Conservation (phyloP, 2,797 vertebrate species). For the Rhabdomys pumilio region DNA sequence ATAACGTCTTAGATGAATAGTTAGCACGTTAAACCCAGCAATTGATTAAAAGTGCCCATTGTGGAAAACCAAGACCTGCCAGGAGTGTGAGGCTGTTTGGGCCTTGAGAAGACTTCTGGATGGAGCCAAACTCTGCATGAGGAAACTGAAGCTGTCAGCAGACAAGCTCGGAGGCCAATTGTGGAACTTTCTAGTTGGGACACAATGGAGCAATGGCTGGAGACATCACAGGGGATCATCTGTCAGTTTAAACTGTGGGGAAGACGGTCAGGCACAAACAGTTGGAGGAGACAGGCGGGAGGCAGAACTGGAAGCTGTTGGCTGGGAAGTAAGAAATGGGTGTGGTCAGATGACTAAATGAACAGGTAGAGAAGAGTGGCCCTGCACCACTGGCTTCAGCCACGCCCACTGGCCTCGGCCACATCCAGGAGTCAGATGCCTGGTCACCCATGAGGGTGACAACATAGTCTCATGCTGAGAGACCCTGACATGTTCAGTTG, state of each 20-base stretch:
- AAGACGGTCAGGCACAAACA: not conserved
- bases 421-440: not conserved
- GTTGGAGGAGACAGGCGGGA: not conserved
- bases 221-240: not conserved
- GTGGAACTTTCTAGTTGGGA: not conserved
- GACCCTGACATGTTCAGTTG: not conserved
- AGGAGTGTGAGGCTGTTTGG: not conserved
- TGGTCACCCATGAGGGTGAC: not conserved
- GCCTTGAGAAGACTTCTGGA: no score
- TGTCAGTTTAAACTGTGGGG: not conserved
- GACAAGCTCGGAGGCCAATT: not conserved
- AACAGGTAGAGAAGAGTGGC: not conserved
- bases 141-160: not conserved
- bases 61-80: not conserved
- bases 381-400: not conserved
- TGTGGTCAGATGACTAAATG: not conserved
- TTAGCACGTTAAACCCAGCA: not conserved
- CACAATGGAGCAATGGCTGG: no score
- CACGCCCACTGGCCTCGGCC: not conserved
- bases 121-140: fast-evolving
- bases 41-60: not conserved
- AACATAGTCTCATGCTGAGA: not conserved
- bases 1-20: not conserved
- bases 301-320: not conserved
- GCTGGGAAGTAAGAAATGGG: not conserved